A percentile compares a stretch with the other conserved stretches of the same genome.
These are phyloP conservation scores for Empis livida DNA, from an alignment of 2,888 invertebrate genomes.

Conservation along the genomic window DNA sequence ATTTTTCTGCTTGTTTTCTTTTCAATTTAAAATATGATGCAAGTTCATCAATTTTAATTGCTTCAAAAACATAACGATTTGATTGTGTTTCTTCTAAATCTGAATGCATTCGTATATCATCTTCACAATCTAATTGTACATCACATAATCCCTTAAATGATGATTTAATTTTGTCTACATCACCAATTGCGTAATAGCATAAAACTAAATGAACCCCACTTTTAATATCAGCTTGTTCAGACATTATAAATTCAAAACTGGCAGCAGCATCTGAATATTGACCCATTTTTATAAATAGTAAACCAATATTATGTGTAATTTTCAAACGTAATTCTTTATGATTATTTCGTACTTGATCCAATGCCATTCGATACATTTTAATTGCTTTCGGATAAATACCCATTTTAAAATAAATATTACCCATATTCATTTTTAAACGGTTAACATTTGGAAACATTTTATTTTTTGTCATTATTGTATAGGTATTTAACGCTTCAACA, in stretches of 20 bases:
- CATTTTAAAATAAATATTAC: constrained; percentile 92
- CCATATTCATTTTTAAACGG: constrained; percentile 93
- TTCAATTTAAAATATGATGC: constrained; percentile 58
- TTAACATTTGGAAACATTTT: constrained; percentile 89
- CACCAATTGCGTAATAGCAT: constrained; percentile 79
- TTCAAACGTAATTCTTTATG: constrained; percentile 88
- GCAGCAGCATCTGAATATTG: constrained; percentile 93
- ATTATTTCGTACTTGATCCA: constrained; percentile 89
- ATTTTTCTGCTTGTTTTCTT: constrained; percentile 62
- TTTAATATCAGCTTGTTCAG: constrained; percentile 81
- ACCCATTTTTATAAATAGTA: constrained; percentile 89
- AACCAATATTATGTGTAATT: constrained; percentile 91
- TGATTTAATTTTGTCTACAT: constrained; percentile 84
- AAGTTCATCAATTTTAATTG: constrained; percentile 64
- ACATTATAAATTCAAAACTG: constrained; percentile 96
- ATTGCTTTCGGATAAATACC: constrained; percentile 88
- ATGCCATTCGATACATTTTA: constrained; percentile 95
- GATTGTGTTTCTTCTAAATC: constrained; percentile 19
- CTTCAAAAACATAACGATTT: constrained; percentile 58
- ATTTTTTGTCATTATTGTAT: constrained; percentile 86
- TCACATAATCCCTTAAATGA: constrained; percentile 83
- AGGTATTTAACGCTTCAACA: constrained; percentile 90
- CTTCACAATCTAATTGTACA: constrained; percentile 71
- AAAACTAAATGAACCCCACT: constrained; percentile 80
- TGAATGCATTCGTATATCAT: constrained; percentile 56